Percentiles rank a stretch among this genome's conserved stretches.
Evolutionary conservation across 2,797 vertebrate species (phyloP).

Genomic region (Malacoctenus gilli): DNA sequence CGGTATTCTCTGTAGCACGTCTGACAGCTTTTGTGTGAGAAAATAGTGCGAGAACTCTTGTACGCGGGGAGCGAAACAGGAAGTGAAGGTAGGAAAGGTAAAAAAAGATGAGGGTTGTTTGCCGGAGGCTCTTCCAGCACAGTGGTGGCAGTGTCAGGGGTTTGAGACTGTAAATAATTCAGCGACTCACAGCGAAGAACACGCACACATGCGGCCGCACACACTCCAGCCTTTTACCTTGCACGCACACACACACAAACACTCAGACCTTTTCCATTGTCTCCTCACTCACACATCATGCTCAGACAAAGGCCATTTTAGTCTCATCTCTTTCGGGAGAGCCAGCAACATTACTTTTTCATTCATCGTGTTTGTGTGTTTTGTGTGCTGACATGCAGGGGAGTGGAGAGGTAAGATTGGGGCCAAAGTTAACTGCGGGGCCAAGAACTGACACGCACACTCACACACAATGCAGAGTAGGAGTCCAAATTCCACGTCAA

Average conservation of each 20-base stretch:
- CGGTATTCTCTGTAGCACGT: background rate
- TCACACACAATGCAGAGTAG: too few relatives aligned
- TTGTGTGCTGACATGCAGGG: constrained; percentile 1
- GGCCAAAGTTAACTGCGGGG: constrained; percentile 8
- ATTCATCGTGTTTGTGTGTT: constrained; percentile 26
- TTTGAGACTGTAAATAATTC: constrained; percentile 72
- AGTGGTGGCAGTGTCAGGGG: constrained; percentile 46
- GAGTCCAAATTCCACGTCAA: constrained; percentile 1
- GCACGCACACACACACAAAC: constrained; percentile 1
- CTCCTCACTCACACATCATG: background rate
- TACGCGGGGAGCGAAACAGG: constrained; percentile 5
- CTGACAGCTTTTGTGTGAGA: background rate
- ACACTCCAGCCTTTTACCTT: constrained; percentile 16
- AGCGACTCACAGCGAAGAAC: constrained; percentile 45
- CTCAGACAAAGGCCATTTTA: constrained; percentile 40
- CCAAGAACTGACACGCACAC: background rate
- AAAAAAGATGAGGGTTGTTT: constrained; percentile 36
- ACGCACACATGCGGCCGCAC: constrained; percentile 32
- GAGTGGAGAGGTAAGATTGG: background rate
- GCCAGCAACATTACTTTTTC: constrained; percentile 30
- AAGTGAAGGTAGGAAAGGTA: constrained; percentile 24
- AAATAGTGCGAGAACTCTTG: background rate
- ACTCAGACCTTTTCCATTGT: background rate
- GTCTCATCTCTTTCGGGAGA: constrained; percentile 20
- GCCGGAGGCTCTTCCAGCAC: constrained; percentile 45